Evolutionary conservation across 2,113 vertebrate species (phyloP).

Genomic region (Oryzias javanicus): DNA sequence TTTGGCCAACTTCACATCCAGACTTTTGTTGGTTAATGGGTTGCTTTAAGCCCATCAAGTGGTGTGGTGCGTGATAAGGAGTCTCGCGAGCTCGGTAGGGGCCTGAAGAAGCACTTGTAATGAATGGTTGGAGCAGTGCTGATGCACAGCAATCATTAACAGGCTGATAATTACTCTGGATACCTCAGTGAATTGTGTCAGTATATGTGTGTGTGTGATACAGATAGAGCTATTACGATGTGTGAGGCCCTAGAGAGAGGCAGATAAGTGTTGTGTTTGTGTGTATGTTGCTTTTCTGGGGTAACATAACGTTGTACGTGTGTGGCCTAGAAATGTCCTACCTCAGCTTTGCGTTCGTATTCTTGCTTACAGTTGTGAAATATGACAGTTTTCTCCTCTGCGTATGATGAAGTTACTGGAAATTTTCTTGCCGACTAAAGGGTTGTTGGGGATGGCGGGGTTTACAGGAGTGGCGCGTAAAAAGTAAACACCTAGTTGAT

Average conservation of each 20-base stretch:
- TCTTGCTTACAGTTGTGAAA: conserved; percentile 55
- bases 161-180: conserved; percentile 79
- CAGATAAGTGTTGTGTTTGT: conserved; percentile 63
- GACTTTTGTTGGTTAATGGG: conserved; percentile 74
- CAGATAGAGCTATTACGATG: conserved; percentile 67
- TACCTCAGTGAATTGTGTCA: conserved; percentile 59
- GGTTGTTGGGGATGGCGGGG: too few species aligned
- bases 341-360: conserved; percentile 42
- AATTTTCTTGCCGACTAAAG: conserved; percentile 27
- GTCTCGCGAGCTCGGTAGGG: conserved; percentile 63
- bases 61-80: conserved; percentile 74
- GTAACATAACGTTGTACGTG: conserved; percentile 26
- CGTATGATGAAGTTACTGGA: conserved; percentile 34
- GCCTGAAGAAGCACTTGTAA: conserved; percentile 75
- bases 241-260: conserved; percentile 65
- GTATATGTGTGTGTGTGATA: conserved; percentile 44
- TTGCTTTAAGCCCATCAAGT: conserved; percentile 75
- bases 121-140: conserved; percentile 75
- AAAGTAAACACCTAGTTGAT: too few species aligned
- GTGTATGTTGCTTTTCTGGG: conserved; percentile 36
- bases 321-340: conserved; percentile 56
- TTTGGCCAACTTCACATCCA: conserved; percentile 56
- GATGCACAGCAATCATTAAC: conserved; percentile 78
- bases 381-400: conserved; percentile 28
- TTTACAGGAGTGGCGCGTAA: too few species aligned